Base-by-base conservation (phyloP, 30 jellyfish, hydroid and myxozoan species). In the Aurelia sp. region DNA sequence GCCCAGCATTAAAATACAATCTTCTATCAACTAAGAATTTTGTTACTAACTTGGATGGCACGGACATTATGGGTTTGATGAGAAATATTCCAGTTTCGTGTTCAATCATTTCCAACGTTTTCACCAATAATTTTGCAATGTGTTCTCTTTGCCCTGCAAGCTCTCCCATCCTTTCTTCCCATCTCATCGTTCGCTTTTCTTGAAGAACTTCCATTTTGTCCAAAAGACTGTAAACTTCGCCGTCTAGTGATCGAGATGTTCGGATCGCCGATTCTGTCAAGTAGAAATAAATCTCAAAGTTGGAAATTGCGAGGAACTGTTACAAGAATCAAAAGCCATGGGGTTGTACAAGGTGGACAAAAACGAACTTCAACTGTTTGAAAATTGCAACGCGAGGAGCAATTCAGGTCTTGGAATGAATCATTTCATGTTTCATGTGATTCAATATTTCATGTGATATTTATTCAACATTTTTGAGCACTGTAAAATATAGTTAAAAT, bases 31-130 rank as follows among this genome's bases (percentile, higher is more conserved):
- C 33, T 27, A 8, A 44, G 15, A 44, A 7, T 8, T 8, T 44
- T 12, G 9, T 44, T 44, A 44, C 55, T 44, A 5, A 76, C 97
- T 85, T 88, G 35, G 97, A 80, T 30, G 91, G 97, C 35, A 75
- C 76, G 0, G 93, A 79, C 85, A 85, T 72, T 71, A 82, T 75
- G 12, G 98, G 98, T 70, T 92, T 92, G 50, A 92, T 92, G 59
- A 92, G 47, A 71, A 92, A 92, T 24, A 80, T 78, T 57, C 98
- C 98, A 15, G 96, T 86, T 85, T 92, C 97, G 27, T 87, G 85
- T 76, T 92, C 96, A 6, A 87, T 76, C 90, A 61, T 84, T 63
- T 81, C 95, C 81, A 92, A 57, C 58, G 94, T 90, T 66, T 75
- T 77, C 86, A 92, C 90, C 61, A 92, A 67, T 47, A 73, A 44